phyloP scores from a whole-genome alignment of 2,888 invertebrate species.

The Agrotis clavis region DNA sequence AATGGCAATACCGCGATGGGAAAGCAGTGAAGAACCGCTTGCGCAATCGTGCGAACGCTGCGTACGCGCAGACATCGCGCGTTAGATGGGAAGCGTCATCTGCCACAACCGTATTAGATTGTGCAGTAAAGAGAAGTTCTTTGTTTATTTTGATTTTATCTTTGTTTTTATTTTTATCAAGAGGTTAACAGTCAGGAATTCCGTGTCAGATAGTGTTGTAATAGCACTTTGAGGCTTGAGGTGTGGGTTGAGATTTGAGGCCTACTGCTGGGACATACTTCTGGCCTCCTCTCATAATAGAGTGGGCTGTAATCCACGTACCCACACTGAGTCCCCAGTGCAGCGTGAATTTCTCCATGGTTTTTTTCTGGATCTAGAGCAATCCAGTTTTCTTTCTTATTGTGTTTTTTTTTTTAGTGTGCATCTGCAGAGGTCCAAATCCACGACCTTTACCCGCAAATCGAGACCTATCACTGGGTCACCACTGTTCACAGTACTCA shows the following conservation, averaged over 20 bases:
- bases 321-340: neutral
- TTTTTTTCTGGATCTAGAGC: neutral
- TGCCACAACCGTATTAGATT: constrained; percentile 35
- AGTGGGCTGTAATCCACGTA: neutral
- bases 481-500: no score
- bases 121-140: constrained; percentile 39
- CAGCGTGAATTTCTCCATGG: neutral
- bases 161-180: constrained; percentile 16
- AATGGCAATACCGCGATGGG: constrained; percentile 55
- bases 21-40: constrained; percentile 64
- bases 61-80: constrained; percentile 38
- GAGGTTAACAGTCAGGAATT: constrained; percentile 24
- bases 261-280: neutral
- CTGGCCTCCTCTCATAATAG: neutral
- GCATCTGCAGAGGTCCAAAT: no score
- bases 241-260: no score
- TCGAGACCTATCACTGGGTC: neutral
- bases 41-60: constrained; percentile 63
- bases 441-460: neutral
- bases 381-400: neutral
- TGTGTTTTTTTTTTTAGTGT: neutral
- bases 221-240: neutral
- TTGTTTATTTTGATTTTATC: constrained; percentile 40
- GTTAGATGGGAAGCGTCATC: constrained; percentile 57
- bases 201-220: constrained; percentile 1